Conservation (phyloP, 2,797 vertebrate genomes). For the Nannoperca obscura region DNA sequence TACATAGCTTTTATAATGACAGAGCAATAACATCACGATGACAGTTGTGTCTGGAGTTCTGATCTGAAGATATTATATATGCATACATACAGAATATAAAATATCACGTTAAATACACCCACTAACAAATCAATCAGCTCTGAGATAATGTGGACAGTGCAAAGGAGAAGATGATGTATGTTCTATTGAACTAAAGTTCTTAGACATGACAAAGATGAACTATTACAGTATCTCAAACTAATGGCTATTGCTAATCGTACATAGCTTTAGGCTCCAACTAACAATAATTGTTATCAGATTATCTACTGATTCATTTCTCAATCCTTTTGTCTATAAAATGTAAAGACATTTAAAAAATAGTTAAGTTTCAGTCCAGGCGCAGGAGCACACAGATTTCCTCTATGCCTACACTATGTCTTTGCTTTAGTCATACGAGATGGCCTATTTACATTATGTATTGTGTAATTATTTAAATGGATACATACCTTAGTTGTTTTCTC, state of each 20-base stretch:
- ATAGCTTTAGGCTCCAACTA: neutral
- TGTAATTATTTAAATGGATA: too few species aligned
- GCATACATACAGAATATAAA: constrained; percentile 4
- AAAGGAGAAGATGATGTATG: neutral
- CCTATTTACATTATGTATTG: too few species aligned
- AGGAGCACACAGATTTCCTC: too few species aligned
- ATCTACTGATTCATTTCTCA: neutral
- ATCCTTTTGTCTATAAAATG: neutral
- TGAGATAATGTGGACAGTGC: neutral
- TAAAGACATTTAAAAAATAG: neutral
- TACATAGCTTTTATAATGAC: constrained; percentile 11
- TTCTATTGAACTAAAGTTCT: neutral
- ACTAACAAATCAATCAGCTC: constrained; percentile 1
- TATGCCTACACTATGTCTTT: too few species aligned
- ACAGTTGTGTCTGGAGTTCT: neutral
- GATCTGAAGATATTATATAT: constrained; percentile 16
- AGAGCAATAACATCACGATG: neutral
- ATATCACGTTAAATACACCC: constrained; percentile 4
- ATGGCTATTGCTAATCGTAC: neutral
- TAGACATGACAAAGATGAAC: neutral
- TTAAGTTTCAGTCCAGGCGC: too few species aligned
- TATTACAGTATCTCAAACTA: neutral
- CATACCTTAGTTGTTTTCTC: too few species aligned
- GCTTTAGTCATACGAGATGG: too few species aligned
- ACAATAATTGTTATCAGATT: neutral